These are phyloP conservation scores for Harpalus rufipes DNA, from an alignment of 2,888 invertebrate species.

Conservation along the genomic window DNA sequence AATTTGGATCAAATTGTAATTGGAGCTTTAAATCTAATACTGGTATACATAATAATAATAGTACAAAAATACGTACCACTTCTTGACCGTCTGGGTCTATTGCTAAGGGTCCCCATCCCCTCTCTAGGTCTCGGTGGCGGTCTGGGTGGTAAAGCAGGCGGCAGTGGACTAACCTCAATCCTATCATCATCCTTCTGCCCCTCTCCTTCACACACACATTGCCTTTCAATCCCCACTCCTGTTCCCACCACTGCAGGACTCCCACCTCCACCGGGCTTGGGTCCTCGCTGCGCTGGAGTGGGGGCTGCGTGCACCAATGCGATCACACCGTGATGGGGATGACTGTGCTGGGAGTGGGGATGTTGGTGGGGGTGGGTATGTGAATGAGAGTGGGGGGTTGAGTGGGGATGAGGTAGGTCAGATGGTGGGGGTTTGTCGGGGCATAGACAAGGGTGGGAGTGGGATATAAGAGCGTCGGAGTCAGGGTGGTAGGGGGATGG, in stretches of 20 bases:
- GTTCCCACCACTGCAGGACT: not conserved
- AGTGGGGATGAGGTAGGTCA: slow-evolving; percentile 62
- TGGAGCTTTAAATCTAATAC: no score
- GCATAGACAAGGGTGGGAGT: slow-evolving; percentile 74
- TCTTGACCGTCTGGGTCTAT: slow-evolving; percentile 72
- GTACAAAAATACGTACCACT: slow-evolving; percentile 71
- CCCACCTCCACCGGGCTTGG: slow-evolving; percentile 69
- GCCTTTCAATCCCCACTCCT: slow-evolving; percentile 70
- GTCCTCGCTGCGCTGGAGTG: slow-evolving; percentile 70
- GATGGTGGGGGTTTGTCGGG: slow-evolving; percentile 72
- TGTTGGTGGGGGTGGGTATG: slow-evolving; percentile 49
- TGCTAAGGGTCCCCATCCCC: slow-evolving; percentile 73
- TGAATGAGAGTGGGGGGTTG: slow-evolving; percentile 57
- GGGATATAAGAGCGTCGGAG: slow-evolving; percentile 73
- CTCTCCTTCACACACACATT: slow-evolving; percentile 69
- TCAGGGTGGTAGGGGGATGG: slow-evolving; percentile 75
- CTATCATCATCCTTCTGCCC: slow-evolving; percentile 75
- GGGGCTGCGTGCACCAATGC: slow-evolving; percentile 70
- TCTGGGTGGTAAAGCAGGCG: slow-evolving; percentile 77
- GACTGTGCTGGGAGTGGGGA: slow-evolving; percentile 1
- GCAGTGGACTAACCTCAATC: slow-evolving; percentile 76
- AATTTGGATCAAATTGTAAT: no score
- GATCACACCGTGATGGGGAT: slow-evolving; percentile 69
- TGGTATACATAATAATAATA: no score
- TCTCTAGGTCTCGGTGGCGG: slow-evolving; percentile 77